Percentiles rank a stretch among this genome's conserved stretches.
Evolutionary conservation across 2,797 vertebrate genomes (phyloP).

Genomic region (Cossypha heuglini): DNA sequence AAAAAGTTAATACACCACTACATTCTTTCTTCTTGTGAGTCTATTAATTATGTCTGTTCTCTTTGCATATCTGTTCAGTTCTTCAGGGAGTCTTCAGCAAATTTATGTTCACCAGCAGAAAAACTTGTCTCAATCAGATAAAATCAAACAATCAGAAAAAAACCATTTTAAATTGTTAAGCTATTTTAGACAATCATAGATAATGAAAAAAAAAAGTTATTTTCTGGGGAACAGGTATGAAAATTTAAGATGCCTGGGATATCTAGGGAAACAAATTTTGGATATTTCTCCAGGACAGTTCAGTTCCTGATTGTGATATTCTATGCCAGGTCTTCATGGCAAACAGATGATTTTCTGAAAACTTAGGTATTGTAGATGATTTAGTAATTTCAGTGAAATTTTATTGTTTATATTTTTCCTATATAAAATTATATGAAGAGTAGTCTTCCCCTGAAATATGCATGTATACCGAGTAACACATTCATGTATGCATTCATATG

Average conservation of each 20-base stretch:
- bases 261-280: neutral
- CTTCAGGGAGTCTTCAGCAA: neutral
- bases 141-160: neutral
- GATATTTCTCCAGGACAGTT: fast-evolving
- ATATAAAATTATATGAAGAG: neutral
- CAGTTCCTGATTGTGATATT: neutral
- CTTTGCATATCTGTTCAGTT: neutral
- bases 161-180: neutral
- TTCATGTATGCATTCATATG: fast-evolving
- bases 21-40: neutral
- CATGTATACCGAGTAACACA: neutral
- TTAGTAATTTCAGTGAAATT: neutral
- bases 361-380: neutral
- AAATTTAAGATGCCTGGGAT: neutral
- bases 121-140: neutral
- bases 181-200: neutral
- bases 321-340: neutral
- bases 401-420: neutral
- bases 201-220: neutral
- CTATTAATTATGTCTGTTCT: neutral
- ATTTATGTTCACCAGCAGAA: neutral
- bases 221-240: neutral
- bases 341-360: neutral
- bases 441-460: neutral
- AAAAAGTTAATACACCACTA: neutral